Evolutionary conservation across 64 coral and sea anemone genomes (phyloP), one percentile per base, ranked within the genome.

Genomic region (Pocillopora damicornis): DNA sequence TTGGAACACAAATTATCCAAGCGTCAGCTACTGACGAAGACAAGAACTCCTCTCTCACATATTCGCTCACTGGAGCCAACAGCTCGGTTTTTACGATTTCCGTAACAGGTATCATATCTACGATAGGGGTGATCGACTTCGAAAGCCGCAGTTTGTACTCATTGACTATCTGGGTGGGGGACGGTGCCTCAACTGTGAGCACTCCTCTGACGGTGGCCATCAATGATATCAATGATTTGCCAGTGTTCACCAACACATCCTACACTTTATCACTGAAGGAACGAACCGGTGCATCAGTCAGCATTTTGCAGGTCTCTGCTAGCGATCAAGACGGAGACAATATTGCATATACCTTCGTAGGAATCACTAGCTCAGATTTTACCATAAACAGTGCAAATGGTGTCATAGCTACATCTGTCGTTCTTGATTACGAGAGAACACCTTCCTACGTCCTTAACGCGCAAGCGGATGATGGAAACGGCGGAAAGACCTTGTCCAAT

Each of bases 311-410:
- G 66, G 89, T 86, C 2, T 86, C 82, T 1, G 75, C 89, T 2
- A 86, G 79, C 18, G 89, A 91, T 65, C 74, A 91, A 86, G 89
- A 91, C 30, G 37, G 37, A 7, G 75, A 87, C 22, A 59, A 17
- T 18, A 86, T 91, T 16, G 75, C 37, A 1, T 91, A 76, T 23
- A 77, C 74, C 14, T 91, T 91, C 56, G 73, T 87, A 56, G 89
- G 89, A 45, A 79, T 91, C 15, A 86, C 89, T 20, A 91, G 82
- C 38, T 71, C 89, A 15, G 89, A 91, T 71, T 91, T 91, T 20
- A 69, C 72, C 34, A 79, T 91, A 58, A 83, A 91, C 69, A 87
- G 89, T 74, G 63, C 22, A 66, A 91, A 45, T 34, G 89, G 89
- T 22, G 64, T 77, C 0, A 23, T 91, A 30, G 86, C 35, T 13